Evolutionary conservation across 2,797 vertebrate genomes (phyloP).

Genomic region (Apodemus agrarius): DNA sequence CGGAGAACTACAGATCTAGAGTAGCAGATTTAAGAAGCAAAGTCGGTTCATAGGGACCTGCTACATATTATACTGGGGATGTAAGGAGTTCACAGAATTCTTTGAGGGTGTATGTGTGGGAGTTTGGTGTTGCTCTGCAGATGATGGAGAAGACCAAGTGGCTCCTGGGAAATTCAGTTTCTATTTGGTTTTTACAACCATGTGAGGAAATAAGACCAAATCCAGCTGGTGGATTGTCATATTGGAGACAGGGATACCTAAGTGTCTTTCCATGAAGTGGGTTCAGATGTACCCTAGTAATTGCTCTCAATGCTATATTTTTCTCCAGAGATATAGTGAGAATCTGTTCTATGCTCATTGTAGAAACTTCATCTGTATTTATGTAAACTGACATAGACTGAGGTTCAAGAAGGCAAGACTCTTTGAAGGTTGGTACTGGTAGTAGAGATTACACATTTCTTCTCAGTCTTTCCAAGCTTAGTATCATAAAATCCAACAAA

Average conservation of each 20-base stretch:
- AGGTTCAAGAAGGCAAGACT: neutral
- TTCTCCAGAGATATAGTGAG: neutral
- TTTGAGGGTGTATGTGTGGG: neutral
- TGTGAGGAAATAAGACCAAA: neutral
- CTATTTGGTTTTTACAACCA: neutral
- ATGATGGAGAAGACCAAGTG: neutral
- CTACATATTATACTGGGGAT: neutral
- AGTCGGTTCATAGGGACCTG: neutral
- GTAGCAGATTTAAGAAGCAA: neutral
- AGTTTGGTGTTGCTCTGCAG: slow-evolving; percentile 21
- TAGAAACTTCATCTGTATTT: neutral
- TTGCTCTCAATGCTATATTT: neutral
- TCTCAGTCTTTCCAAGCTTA: neutral
- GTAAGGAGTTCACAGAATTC: neutral
- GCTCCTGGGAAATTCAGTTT: neutral
- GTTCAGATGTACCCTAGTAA: neutral
- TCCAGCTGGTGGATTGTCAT: neutral
- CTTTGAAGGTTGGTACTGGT: neutral
- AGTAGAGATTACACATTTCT: neutral
- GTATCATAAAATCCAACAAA: neutral
- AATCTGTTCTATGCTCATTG: neutral
- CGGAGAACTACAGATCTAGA: neutral
- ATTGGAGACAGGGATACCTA: neutral
- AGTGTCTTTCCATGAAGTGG: neutral
- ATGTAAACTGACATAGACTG: neutral